These are phyloP conservation scores for Iguana delicatissima DNA, from an alignment of 2,797 vertebrate genomes.

Conservation along the genomic window DNA sequence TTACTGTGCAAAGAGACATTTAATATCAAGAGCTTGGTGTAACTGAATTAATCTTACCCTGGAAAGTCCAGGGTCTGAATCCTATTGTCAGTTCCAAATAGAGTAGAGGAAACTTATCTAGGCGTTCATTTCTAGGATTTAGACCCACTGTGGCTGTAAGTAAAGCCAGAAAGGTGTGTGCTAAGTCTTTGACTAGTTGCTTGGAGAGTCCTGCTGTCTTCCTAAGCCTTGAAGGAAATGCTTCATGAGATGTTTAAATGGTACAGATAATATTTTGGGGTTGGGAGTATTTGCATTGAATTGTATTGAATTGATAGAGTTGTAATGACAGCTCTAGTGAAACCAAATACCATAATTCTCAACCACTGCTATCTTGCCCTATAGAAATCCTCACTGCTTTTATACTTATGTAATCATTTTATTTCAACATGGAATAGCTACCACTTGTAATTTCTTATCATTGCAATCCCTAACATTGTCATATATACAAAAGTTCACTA, in stretches of 20 bases:
- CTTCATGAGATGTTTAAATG: neutral
- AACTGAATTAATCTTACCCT: conserved; percentile 54
- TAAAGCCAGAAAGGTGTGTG: neutral
- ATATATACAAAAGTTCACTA: neutral
- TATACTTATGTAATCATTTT: neutral
- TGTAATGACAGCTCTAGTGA: neutral
- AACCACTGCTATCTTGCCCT: neutral
- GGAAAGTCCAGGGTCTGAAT: conserved; percentile 3
- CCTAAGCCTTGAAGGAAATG: neutral
- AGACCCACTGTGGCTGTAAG: neutral
- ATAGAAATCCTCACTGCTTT: neutral
- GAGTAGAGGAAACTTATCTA: too few species aligned
- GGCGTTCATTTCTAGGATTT: too few species aligned
- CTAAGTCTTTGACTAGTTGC: neutral
- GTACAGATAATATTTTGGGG: neutral
- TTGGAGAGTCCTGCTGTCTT: conserved; percentile 24
- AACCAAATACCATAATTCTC: neutral
- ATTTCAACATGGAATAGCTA: neutral
- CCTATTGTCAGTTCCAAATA: too few species aligned
- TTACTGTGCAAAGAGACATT: conserved; percentile 49
- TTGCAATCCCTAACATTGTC: neutral
- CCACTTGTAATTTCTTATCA: neutral
- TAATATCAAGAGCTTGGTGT: conserved; percentile 34
- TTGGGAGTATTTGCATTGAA: neutral
- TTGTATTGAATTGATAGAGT: neutral